Evolutionary conservation across 2,113 vertebrate species (phyloP).

Genomic region (Mesoclemmys tuberculata): DNA sequence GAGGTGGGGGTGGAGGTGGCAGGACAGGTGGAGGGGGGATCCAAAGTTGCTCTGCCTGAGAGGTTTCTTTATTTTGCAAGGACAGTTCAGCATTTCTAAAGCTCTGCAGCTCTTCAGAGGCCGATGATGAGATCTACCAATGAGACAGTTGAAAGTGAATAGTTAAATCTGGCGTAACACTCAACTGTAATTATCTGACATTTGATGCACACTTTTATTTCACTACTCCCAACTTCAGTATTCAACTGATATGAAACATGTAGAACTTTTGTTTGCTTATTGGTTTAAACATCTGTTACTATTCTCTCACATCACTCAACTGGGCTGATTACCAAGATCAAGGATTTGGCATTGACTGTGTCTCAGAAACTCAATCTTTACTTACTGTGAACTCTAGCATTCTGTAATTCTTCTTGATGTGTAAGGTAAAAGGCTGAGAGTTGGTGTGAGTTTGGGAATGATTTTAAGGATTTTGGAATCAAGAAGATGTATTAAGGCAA

Average conservation of each 20-base stretch:
- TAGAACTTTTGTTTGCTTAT: neutral
- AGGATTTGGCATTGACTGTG: constrained; percentile 41
- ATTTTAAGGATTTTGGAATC: constrained; percentile 46
- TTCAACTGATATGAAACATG: neutral
- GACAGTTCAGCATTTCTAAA: constrained; percentile 55
- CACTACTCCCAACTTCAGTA: neutral
- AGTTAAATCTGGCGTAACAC: constrained; percentile 5
- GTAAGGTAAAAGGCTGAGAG: constrained; percentile 1
- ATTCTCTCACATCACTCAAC: constrained; percentile 50
- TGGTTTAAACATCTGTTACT: constrained; percentile 56
- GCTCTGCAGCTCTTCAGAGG: constrained; percentile 83
- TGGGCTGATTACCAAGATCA: constrained; percentile 28
- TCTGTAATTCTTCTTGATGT: constrained; percentile 20
- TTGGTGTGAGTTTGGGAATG: constrained; percentile 43
- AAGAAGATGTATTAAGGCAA: constrained; percentile 37
- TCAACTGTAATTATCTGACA: neutral
- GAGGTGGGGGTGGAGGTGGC: constrained; percentile 39
- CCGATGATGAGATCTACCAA: constrained; percentile 85
- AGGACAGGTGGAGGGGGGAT: constrained; percentile 36
- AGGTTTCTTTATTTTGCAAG: neutral
- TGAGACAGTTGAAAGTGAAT: neutral
- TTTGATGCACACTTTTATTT: neutral
- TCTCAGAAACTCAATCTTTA: constrained; percentile 57
- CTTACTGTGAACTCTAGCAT: constrained; percentile 39
- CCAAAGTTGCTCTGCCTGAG: neutral